Evolutionary conservation across 2,888 invertebrate species (phyloP).

Genomic region (Yponomeuta malinellus): DNA sequence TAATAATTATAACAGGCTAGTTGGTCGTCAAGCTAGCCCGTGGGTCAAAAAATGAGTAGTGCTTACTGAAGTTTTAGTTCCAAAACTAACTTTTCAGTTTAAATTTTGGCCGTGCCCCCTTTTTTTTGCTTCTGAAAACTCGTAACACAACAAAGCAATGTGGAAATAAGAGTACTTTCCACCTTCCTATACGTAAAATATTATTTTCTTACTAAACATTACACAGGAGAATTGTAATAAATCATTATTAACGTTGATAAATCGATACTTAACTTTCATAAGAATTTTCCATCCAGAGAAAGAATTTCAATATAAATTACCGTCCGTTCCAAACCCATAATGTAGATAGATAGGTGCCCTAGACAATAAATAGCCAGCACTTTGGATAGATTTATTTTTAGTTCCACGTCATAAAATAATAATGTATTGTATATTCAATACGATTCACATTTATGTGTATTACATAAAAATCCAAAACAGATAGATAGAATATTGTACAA

Average conservation of each 20-base stretch:
- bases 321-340: background rate
- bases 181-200: background rate
- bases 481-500: too few species aligned
- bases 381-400: background rate
- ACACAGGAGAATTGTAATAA: background rate
- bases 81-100: too few species aligned
- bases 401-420: background rate
- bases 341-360: background rate
- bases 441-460: too few species aligned
- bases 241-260: background rate
- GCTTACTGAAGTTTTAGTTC: too few species aligned
- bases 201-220: background rate
- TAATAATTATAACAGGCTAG: too few species aligned
- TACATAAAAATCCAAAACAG: too few species aligned
- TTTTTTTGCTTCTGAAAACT: too few species aligned
- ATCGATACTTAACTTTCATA: background rate
- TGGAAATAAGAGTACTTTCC: too few species aligned
- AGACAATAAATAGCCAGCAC: background rate
- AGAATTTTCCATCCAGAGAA: background rate
- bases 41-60: too few species aligned
- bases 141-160: too few species aligned
- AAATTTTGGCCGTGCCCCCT: too few species aligned
- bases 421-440: background rate
- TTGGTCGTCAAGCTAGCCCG: too few species aligned
- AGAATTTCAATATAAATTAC: constrained; percentile 2